Evolutionary conservation across 2,797 vertebrate genomes (phyloP).

Genomic region (Odontamblyopus rebecca): DNA sequence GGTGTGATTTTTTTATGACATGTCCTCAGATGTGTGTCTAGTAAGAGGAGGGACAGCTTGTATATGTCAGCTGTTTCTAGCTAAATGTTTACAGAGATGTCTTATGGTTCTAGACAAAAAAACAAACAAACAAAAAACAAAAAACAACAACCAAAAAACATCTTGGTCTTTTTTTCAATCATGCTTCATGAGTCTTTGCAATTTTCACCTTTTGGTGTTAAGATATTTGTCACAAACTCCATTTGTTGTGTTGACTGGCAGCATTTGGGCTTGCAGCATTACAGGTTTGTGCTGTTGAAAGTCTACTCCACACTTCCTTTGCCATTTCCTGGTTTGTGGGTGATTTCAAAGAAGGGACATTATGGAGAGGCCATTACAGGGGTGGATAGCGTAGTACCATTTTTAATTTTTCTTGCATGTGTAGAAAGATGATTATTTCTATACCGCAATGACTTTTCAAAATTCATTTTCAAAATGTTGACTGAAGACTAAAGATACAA

Average conservation of each 20-base stretch:
- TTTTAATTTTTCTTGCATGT: background rate
- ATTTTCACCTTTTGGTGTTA: constrained; percentile 22
- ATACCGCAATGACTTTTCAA: too few species aligned
- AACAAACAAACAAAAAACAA: background rate
- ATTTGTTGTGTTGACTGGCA: constrained; percentile 39
- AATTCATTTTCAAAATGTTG: too few species aligned
- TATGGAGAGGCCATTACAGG: constrained; percentile 9
- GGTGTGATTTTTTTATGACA: background rate
- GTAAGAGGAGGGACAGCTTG: background rate
- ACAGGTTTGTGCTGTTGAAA: constrained; percentile 60
- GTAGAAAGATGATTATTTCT: too few species aligned
- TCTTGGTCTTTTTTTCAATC: too few species aligned
- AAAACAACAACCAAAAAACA: background rate
- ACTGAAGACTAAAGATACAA: too few species aligned
- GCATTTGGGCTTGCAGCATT: constrained; percentile 34
- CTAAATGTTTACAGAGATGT: constrained; percentile 28
- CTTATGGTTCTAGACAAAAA: constrained; percentile 9
- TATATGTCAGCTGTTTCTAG: background rate
- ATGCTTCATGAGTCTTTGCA: constrained; percentile 6
- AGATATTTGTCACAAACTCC: constrained; percentile 33
- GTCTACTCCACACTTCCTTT: constrained; percentile 73
- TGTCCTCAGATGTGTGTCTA: background rate
- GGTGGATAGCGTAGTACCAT: background rate
- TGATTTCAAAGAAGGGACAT: constrained; percentile 35
- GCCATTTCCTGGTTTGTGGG: constrained; percentile 69